These are phyloP conservation scores for Ctenochaetus hawaiiensis DNA, from an alignment of 2,797 vertebrate genomes.

Conservation along the genomic window DNA sequence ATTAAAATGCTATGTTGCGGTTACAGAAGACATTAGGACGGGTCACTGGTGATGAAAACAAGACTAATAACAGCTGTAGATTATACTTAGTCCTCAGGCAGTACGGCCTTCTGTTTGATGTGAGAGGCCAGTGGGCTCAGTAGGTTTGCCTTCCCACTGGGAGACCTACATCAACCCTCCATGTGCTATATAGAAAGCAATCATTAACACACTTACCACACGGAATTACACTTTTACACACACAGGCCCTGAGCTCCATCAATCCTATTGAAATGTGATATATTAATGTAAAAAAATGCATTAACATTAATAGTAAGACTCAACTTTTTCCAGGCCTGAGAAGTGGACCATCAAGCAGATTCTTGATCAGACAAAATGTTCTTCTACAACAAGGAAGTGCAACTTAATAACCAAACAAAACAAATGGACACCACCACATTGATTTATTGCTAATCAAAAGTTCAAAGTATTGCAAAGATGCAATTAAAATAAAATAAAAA, in stretches of 20 bases:
- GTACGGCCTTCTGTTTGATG: constrained; percentile 41
- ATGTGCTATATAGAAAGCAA: not conserved
- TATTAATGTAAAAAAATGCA: not conserved
- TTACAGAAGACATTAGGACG: not conserved
- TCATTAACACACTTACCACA: not conserved
- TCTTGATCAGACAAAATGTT: constrained; percentile 10
- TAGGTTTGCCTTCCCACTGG: constrained; percentile 14
- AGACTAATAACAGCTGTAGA: constrained; percentile 16
- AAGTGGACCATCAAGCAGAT: not conserved
- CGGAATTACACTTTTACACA: constrained; percentile 3
- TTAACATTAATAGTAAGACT: not conserved
- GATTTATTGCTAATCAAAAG: constrained; percentile 10
- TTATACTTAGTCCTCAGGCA: constrained; percentile 39
- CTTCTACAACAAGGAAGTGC: not conserved
- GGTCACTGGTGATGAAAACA: constrained; percentile 11
- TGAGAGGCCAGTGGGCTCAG: constrained; percentile 29
- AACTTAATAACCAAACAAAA: constrained; percentile 10
- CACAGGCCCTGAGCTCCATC: not conserved
- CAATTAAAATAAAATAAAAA: not conserved
- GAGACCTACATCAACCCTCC: constrained; percentile 28
- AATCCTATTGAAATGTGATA: constrained; percentile 1
- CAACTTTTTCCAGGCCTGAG: not conserved
- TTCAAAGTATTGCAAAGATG: constrained; percentile 13
- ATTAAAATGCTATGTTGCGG: not conserved
- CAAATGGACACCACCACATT: not conserved